Conservation (phyloP, 2,888 invertebrate genomes). For the Belgica antarctica region DNA sequence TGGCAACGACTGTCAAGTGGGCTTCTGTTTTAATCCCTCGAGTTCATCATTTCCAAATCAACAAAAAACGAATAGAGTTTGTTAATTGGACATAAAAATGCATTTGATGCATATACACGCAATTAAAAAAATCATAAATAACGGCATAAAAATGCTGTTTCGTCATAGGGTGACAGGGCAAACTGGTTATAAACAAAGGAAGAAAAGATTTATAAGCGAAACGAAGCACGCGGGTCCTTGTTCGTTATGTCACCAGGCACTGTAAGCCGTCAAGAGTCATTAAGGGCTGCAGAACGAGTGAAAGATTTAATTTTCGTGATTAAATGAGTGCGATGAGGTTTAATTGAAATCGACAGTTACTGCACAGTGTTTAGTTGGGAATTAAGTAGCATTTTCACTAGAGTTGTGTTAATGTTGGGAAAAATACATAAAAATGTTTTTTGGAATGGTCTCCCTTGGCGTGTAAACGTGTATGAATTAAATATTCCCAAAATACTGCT, state of each 20-base stretch:
- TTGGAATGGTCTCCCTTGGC: slow-evolving; percentile 8
- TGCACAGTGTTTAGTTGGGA: not conserved
- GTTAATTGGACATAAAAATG: slow-evolving; percentile 31
- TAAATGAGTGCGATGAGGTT: slow-evolving; percentile 9
- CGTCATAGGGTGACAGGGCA: not conserved
- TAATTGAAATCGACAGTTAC: slow-evolving; percentile 28
- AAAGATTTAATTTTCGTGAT: slow-evolving; percentile 42
- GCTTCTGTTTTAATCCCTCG: slow-evolving; percentile 39
- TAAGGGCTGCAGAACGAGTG: not conserved
- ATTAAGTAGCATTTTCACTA: slow-evolving; percentile 3
- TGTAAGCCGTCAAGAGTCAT: slow-evolving; percentile 1
- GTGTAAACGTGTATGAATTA: not conserved
- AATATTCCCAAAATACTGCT: not conserved
- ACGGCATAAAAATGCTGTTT: not conserved
- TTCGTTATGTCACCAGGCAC: too few relatives aligned
- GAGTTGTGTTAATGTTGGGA: not conserved
- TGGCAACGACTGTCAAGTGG: slow-evolving; percentile 24
- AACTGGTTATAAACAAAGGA: not conserved
- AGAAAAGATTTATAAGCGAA: not conserved
- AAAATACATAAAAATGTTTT: not conserved
- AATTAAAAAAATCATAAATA: slow-evolving; percentile 2
- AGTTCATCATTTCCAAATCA: slow-evolving; percentile 27
- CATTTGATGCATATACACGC: not conserved
- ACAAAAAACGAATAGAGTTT: slow-evolving; percentile 4
- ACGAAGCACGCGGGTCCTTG: too few relatives aligned